Conservation (phyloP, 2,113 vertebrate genomes). For the Polypterus bichir region DNA sequence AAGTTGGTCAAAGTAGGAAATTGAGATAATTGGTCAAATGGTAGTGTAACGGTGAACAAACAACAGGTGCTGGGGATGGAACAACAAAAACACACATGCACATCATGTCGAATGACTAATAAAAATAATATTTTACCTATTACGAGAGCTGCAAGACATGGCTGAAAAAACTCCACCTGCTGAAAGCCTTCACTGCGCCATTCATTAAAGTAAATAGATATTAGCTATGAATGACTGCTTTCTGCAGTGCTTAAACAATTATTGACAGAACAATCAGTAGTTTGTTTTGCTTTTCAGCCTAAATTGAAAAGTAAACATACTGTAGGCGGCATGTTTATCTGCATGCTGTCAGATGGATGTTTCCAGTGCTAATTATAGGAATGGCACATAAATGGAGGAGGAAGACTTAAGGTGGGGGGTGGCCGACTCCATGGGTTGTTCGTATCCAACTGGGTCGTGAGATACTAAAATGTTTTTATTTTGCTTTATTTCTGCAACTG, state of each 20-base stretch:
- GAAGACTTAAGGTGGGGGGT: neutral
- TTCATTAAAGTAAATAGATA: slow-evolving; percentile 1
- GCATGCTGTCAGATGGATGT: neutral
- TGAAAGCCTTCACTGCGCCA: neutral
- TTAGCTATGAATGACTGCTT: neutral
- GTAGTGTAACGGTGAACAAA: no score
- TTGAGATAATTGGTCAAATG: no score
- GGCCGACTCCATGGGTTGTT: neutral
- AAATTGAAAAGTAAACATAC: slow-evolving; percentile 1
- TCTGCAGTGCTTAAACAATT: neutral
- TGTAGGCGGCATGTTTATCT: neutral
- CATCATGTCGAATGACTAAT: no score
- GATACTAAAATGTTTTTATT: no score
- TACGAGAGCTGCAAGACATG: no score
- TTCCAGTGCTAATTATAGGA: neutral
- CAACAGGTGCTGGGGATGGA: no score
- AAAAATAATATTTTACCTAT: no score
- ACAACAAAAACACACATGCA: no score
- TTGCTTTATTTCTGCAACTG: no score
- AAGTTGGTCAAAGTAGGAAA: no score
- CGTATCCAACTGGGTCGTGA: neutral
- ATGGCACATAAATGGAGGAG: no score
- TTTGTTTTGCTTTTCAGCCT: neutral
- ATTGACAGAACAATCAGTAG: slow-evolving; percentile 1
- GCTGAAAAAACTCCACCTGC: neutral